Evolutionary conservation across 2,797 vertebrate species (phyloP), one percentile per base, ranked within the genome.

Genomic region (Staurois parvus): DNA sequence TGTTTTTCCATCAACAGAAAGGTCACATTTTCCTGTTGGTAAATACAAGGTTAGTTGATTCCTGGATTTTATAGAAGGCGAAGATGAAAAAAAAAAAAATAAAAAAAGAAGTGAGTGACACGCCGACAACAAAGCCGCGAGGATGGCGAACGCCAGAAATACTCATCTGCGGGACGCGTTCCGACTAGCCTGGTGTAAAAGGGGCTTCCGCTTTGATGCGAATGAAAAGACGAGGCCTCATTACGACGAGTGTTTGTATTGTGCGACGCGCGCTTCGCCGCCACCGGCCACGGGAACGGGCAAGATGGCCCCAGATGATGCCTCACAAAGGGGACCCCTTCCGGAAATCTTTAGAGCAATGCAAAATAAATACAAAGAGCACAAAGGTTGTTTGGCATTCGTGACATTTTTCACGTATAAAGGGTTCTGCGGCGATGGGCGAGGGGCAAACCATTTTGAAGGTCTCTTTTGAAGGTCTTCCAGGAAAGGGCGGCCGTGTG

Each of bases 1-100:
- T 62, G 40, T 72, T 72, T 77, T 84, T 77, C 75, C 75, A 84
- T 84, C 68, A 66, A 66, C 56, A 29, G 67, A 84, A 84, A 84
- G 83, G 83, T 84, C 83, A 84, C 52, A 72, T 78, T 64, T 70
- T 40, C 48, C 62, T 62, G 75, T 84, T 84, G 67, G 75, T 64
- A 84, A 84, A 84, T 78, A 79, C 42, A 42, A 84, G 32, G 68
- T 72, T 56, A 73, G 28, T 32, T 37, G 68, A 66, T 72, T 72
- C 83, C 56, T 66, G 34, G 21, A 78, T 45, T 64, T 78, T 79
- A 19, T 42, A 66, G 8, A 13, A 79, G 24, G 24, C 15, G 52
- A 37, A 72, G 70, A 66, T 66, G 48, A 70, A 68, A 45, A 1
- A 37, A 37, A 37, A 10, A 37, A 10, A 69, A 56, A 76, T 0